Conservation (phyloP, 1,140 invertebrate genomes). For the Magallana gigas region DNA sequence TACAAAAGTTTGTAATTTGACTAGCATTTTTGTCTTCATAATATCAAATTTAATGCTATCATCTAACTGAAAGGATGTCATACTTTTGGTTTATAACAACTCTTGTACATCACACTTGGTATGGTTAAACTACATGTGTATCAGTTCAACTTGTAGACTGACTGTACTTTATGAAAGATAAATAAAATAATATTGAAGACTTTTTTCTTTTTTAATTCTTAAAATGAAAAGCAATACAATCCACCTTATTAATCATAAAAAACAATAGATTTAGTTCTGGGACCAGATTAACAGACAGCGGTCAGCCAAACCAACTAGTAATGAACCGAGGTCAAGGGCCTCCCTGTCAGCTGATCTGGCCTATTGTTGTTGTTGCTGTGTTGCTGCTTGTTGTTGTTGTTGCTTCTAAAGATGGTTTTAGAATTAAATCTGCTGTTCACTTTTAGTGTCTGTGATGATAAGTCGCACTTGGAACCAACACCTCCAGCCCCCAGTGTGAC, state of each 20-base stretch:
- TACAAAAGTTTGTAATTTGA: too few species aligned
- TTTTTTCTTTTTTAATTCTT: constrained; percentile 18
- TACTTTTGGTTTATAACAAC: too few species aligned
- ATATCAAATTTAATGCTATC: too few species aligned
- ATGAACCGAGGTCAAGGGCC: not conserved
- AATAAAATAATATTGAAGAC: not conserved
- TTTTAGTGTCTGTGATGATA: not conserved
- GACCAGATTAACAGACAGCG: constrained; percentile 20
- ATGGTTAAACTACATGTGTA: too few species aligned
- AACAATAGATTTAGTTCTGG: constrained; percentile 16
- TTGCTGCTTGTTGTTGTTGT: not conserved
- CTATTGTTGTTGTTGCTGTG: constrained; percentile 15
- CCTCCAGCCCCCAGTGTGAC: not conserved
- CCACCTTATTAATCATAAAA: not conserved
- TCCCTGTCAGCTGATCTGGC: constrained; percentile 9
- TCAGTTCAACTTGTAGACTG: too few species aligned
- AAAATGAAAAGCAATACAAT: constrained; percentile 15
- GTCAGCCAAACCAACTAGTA: not conserved
- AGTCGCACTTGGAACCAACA: not conserved
- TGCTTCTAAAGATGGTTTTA: not conserved
- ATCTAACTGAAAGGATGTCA: too few species aligned
- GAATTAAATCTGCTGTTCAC: constrained; percentile 26
- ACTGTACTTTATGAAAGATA: too few species aligned
- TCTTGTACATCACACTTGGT: too few species aligned
- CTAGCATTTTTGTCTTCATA: too few species aligned